A percentile compares a stretch with the other conserved stretches of the same genome.
These are phyloP conservation scores for Drosophila malerkotliana DNA, from an alignment of 1,140 invertebrate species.

Conservation along the genomic window DNA sequence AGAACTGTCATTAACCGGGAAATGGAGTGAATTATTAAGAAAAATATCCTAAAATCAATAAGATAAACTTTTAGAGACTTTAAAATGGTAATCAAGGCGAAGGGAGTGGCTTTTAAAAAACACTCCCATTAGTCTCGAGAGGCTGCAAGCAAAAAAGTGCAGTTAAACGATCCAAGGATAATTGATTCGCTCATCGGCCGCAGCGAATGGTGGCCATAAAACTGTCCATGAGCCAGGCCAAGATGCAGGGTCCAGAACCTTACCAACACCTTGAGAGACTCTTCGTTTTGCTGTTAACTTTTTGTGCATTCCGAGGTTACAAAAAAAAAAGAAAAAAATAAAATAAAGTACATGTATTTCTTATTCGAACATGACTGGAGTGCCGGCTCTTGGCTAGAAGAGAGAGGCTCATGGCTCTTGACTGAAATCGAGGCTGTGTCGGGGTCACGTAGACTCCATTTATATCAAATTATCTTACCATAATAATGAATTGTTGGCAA, in stretches of 20 bases:
- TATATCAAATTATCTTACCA: constrained; percentile 83
- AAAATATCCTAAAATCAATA: background rate
- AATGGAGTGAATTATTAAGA: too few relatives aligned
- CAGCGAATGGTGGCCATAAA: constrained; percentile 65
- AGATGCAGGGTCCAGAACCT: constrained; percentile 11
- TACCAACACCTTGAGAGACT: constrained; percentile 35
- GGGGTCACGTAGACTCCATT: constrained; percentile 83
- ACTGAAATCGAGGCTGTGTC: constrained; percentile 36
- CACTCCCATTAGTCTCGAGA: background rate
- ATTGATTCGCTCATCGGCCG: constrained; percentile 66
- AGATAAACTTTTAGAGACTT: constrained; percentile 5
- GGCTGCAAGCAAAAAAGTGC: constrained; percentile 9
- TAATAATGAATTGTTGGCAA: constrained; percentile 84
- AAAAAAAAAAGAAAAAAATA: background rate
- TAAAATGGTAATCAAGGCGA: too few relatives aligned
- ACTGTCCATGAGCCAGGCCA: constrained; percentile 54
- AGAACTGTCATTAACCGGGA: too few relatives aligned
- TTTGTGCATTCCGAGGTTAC: constrained; percentile 19
- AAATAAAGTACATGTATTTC: background rate
- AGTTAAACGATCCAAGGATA: constrained; percentile 45
- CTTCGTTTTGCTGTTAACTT: constrained; percentile 22
- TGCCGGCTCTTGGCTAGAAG: background rate
- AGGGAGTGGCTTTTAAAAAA: background rate
- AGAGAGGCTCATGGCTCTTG: background rate
- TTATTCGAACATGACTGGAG: background rate